Evolutionary conservation across 1,140 invertebrate genomes (phyloP), one percentile per base, ranked within the genome.

Genomic region (Triops longicaudatus): DNA sequence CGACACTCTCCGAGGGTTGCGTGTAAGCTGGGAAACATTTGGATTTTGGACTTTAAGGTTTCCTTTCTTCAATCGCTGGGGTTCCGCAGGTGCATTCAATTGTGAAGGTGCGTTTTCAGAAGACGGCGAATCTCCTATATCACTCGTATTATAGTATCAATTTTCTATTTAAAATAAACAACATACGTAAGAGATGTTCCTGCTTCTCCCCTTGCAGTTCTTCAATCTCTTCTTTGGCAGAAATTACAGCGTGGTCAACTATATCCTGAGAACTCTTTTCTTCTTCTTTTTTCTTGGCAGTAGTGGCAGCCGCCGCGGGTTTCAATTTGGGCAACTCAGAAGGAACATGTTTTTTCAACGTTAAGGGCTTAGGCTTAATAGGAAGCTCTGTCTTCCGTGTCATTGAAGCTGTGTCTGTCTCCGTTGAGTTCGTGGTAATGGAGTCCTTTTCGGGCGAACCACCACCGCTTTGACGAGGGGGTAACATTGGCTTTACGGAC

Each of bases 341-440:
- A 78, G 76, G 28, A 7, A 78, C 44, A 27, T 90, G 88, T 83
- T 93, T 94, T 83, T 92, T 91, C 75, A 94, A 88, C 43, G 91
- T 91, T 76, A 94, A 82, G 1, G 92, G 91, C 78, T 91, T 89
- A 1, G 92, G 90, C 85, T 93, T 93, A 76, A 94, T 93, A 79
- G 90, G 90, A 85, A 86, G 78, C 37, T 83, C 80, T 28, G 78
- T 77, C 78, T 79, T 76, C 76, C 81, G 80, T 72, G 78, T 76
- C 74, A 80, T 76, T 28, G 78, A 37, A 63, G 75, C 26, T 31
- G 14, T n/a, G 12, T n/a, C 37, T 26, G 22, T 50, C 31, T 78
- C 77, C 43, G 74, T 73, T 80, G 76, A 74, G 73, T 41, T 41
- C 44, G 37, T 12, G 26, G 11, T 9, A 28, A 72, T 1, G 74